Base-by-base conservation (phyloP, 2,888 invertebrate genomes). In the Anaspis maculata region DNA sequence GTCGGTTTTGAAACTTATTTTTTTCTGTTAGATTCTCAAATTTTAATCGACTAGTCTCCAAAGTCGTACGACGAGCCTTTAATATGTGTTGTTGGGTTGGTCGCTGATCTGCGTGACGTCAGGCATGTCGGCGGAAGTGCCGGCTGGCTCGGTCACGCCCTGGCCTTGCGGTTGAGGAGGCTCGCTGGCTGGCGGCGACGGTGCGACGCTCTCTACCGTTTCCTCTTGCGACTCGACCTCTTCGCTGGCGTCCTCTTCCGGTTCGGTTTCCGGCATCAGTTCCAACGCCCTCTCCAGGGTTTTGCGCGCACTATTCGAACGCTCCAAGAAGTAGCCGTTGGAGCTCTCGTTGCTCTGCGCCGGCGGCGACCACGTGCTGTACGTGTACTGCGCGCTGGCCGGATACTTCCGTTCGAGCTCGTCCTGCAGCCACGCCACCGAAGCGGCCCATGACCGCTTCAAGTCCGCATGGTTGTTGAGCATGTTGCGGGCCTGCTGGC, bases 331-430 rank as follows among this genome's bases (percentile, higher is more conserved):
- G 65, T 88, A 95, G 31, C 94, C 92, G 61, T 89, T 94, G 19
- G 92, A 87, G 12, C 86, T 88, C 61, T 96, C 95, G 66, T 95
- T 95, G 34, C 92, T 92, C 51, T 90, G 89, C 13, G 89, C 85
- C 11, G 92, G 91, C 4, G 90, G 89, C 57, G 94, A 94, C 90
- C 92, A 94, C 42, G 88, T 87, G 56, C 80, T 88, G 62, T 91
- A 92, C 32, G 84, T 80, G 62, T 91, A 92, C 54, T 80, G 79
- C 4, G 36, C 68, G 50, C 76, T 76, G 10, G 71, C 63, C 7
- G 73, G 70, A 48, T 74, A 75, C 64, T 81, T 75, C 59, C 81
- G 74, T 46, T 95, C 92, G 43, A 96, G 73, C 66, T 96, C 95
- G 61, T 94, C 92, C 62, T 91, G 90, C 51, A 96, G 74, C 95